A percentile compares a stretch with the other conserved stretches of the same genome.
phyloP scores from a whole-genome alignment of 2,113 vertebrate species.

The Lophura nycthemera region DNA sequence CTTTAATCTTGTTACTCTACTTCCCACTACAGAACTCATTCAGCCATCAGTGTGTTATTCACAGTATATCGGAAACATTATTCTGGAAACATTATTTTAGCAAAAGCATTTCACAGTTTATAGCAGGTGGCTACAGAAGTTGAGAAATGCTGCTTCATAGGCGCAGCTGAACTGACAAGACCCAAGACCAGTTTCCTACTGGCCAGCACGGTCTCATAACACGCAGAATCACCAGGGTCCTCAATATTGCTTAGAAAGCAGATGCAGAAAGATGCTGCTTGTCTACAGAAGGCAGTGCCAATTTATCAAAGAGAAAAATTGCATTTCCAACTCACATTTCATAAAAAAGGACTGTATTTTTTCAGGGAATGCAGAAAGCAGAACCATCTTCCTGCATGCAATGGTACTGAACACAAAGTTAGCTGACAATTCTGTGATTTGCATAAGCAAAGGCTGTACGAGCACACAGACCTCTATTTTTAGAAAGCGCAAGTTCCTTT shows the following conservation, averaged over 20 bases:
- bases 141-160: slow-evolving; percentile 65
- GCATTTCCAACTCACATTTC: not conserved
- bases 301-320: not conserved
- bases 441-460: slow-evolving; percentile 13
- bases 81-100: not conserved
- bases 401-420: slow-evolving; percentile 2
- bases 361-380: not conserved
- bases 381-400: not conserved
- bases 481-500: not conserved
- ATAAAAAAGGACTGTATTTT: not conserved
- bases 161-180: slow-evolving; percentile 40
- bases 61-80: slow-evolving; percentile 3
- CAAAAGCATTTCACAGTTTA: not conserved
- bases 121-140: slow-evolving; percentile 17
- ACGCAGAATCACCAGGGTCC: slow-evolving; percentile 55
- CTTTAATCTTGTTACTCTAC: slow-evolving; percentile 46
- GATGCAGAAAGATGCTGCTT: not conserved
- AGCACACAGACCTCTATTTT: not conserved
- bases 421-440: not conserved
- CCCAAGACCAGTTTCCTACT: slow-evolving; percentile 62
- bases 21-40: slow-evolving; percentile 36
- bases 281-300: not conserved
- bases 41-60: slow-evolving; percentile 26
- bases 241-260: slow-evolving; percentile 54
- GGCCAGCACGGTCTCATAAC: slow-evolving; percentile 59